These are phyloP conservation scores for Netelia inedita DNA, from an alignment of 2,888 invertebrate species.

Conservation along the genomic window DNA sequence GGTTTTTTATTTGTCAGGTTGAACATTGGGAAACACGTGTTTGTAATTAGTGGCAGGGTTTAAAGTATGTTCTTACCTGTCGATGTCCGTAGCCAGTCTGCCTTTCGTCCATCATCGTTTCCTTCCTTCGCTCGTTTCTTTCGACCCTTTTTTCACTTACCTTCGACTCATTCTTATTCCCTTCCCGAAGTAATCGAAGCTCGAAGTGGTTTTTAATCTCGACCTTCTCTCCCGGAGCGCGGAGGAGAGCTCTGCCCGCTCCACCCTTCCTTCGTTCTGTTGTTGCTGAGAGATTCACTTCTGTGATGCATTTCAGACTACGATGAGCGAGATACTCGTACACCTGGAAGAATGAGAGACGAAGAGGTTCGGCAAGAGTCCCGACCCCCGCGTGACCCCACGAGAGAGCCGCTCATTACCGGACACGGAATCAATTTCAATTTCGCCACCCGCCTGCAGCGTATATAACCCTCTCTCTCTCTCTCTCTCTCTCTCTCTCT, in stretches of 20 bases:
- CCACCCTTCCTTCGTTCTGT: slow-evolving; percentile 48
- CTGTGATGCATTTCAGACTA: slow-evolving; percentile 51
- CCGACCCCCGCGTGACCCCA: slow-evolving; percentile 62
- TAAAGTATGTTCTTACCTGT: not conserved
- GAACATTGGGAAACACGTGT: slow-evolving; percentile 12
- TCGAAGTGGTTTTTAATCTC: slow-evolving; percentile 70
- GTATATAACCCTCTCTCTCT: slow-evolving; percentile 20
- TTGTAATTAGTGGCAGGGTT: not conserved
- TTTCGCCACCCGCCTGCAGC: slow-evolving; percentile 73
- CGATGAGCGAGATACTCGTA: slow-evolving; percentile 1
- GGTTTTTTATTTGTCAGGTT: not conserved
- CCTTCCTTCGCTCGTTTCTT: slow-evolving; percentile 6
- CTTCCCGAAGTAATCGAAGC: slow-evolving; percentile 65
- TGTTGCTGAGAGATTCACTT: slow-evolving; percentile 49
- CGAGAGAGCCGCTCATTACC: slow-evolving; percentile 69
- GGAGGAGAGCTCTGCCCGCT: slow-evolving; percentile 38
- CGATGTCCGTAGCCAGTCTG: slow-evolving; percentile 28
- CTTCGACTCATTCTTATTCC: slow-evolving; percentile 58
- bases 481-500: slow-evolving; percentile 25
- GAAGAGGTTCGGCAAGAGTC: slow-evolving; percentile 63
- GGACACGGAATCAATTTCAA: slow-evolving; percentile 80
- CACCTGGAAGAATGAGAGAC: slow-evolving; percentile 14
- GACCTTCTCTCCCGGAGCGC: slow-evolving; percentile 41
- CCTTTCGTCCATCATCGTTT: slow-evolving; percentile 45
- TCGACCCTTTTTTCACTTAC: slow-evolving; percentile 38